Evolutionary conservation across 2,888 invertebrate species (phyloP), one percentile per base, ranked within the genome.

Genomic region (Chymomyza procnemis): DNA sequence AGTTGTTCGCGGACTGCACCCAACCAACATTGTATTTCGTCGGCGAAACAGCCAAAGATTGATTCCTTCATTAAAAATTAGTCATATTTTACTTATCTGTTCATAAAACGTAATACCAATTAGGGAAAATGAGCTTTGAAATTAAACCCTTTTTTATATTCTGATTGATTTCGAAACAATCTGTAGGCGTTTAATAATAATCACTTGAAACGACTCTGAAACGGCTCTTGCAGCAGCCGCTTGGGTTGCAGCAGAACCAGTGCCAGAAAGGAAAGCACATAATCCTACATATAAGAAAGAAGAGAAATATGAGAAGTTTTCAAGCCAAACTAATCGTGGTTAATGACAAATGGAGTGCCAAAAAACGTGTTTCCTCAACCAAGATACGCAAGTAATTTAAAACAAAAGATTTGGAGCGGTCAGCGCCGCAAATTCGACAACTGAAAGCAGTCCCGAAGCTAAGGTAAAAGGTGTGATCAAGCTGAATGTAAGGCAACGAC

Each of bases 331-430:
- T 82, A 80, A 80, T 81, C 79, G 52, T 46, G 64, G 69, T 65
- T 81, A 79, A 84, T 84, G 82, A 81, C 82, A 80, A 85, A 80
- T 85, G 73, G 73, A 68, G 80, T 82, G 83, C 73, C 83, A 80
- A 71, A 79, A 70, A 70, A 73, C 69, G 66, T 66, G 65, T 64
- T 69, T 61, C 55, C 55, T 61, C 65, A 67, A 54, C 66, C 71
- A 66, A 74, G 67, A 71, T 60, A 71, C 60, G 71, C 75, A 67
- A 67, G 41, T 18, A 47, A 48, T 21, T 21, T 12, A 46, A 47
- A 48, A 30, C 12, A 57, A 19, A 22, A 34, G 16, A 71, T 69
- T 54, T 54, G 8, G 21, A 41, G 34, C 34, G 12, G 0, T 9
- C 34, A 12, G 34, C 1, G 34, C 12, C 12, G 34, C 34, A 41